phyloP scores from a whole-genome alignment of 2,113 vertebrate genomes.

The Melospiza georgiana region DNA sequence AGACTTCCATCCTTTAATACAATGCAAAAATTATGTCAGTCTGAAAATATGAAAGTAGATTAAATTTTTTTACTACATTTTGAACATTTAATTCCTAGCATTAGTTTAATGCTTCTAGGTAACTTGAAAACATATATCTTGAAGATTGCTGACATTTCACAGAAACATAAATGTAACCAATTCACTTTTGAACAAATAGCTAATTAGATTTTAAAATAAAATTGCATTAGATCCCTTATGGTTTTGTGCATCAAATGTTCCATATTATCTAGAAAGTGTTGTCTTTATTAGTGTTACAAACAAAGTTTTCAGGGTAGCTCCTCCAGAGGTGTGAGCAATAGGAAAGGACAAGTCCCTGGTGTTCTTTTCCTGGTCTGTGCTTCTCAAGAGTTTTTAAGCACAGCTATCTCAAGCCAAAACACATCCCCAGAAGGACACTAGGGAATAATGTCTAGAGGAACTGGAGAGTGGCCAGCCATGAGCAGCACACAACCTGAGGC shows the following conservation, averaged over 20 bases:
- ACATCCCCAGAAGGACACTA: background rate
- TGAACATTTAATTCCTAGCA: background rate
- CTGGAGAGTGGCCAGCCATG: background rate
- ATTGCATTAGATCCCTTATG: background rate
- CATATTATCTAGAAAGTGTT: background rate
- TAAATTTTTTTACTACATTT: background rate
- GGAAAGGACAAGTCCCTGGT: background rate
- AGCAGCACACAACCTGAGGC: background rate
- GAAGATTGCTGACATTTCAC: background rate
- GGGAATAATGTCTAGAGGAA: background rate
- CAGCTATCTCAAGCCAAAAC: background rate
- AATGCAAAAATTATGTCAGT: background rate
- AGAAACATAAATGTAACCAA: background rate
- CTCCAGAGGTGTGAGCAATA: background rate
- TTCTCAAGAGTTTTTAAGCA: background rate
- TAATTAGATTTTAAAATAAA: background rate
- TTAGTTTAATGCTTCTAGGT: background rate
- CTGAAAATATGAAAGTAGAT: background rate
- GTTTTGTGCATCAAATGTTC: background rate
- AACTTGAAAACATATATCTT: background rate
- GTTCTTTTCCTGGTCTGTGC: background rate
- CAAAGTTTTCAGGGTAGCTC: background rate
- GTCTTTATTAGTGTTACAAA: background rate
- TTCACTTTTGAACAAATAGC: background rate
- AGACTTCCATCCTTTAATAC: background rate